Evolutionary conservation across 2,113 vertebrate species (phyloP).

Genomic region (Carassius gibelio): DNA sequence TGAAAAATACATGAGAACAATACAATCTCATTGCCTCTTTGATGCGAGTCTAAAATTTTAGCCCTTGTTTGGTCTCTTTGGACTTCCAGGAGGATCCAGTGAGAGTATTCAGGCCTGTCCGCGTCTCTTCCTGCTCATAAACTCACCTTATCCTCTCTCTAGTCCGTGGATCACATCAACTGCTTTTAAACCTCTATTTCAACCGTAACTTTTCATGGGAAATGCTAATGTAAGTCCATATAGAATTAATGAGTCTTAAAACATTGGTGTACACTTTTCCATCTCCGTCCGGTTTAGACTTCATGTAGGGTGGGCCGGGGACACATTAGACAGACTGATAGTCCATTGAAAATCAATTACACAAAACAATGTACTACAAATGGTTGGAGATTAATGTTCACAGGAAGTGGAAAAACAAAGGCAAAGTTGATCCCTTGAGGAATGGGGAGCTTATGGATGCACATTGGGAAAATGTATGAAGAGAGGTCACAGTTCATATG

Average conservation of each 20-base stretch:
- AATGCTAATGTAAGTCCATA: conserved; percentile 44
- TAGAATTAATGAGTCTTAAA: conserved; percentile 47
- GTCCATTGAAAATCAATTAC: conserved; percentile 49
- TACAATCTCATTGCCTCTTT: background rate
- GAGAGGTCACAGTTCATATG: conserved; percentile 19
- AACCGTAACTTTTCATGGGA: conserved; percentile 37
- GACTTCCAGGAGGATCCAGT: conserved; percentile 40
- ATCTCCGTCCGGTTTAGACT: conserved; percentile 24
- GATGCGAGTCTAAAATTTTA: conserved; percentile 15
- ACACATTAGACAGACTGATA: conserved; percentile 47
- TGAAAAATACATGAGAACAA: conserved; percentile 12
- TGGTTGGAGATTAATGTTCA: conserved; percentile 31
- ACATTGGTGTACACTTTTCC: conserved; percentile 30
- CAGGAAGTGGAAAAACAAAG: conserved; percentile 21
- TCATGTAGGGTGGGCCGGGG: conserved; percentile 13
- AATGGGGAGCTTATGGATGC: conserved; percentile 20
- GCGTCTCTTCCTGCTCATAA: conserved; percentile 43
- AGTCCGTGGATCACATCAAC: conserved; percentile 25
- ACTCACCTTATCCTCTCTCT: conserved; percentile 30
- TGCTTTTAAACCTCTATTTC: conserved; percentile 35
- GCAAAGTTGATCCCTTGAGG: conserved; percentile 5
- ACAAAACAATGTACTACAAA: conserved; percentile 37
- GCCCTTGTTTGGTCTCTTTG: conserved; percentile 36
- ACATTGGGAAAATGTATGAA: background rate
- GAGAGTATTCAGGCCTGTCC: conserved; percentile 40